Base-by-base conservation (phyloP, 2,888 invertebrate species). In the Marronus borbonicus region DNA sequence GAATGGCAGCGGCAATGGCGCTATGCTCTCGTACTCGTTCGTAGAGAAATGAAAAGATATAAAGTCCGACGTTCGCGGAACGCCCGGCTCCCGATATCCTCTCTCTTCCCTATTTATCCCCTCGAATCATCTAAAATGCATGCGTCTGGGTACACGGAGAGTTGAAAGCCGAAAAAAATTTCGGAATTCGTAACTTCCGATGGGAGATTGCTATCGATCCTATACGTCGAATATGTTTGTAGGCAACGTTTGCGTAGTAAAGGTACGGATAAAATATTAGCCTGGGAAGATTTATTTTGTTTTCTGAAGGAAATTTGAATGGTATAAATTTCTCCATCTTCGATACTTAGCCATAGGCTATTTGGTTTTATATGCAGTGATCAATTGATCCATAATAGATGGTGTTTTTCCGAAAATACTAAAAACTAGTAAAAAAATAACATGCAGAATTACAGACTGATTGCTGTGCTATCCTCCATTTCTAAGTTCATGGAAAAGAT, bases 61-160 rank as follows among this genome's bases (percentile, higher is more conserved):
- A 60, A 60, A 60, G 60, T 60, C 60, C 28, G 60, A 60, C 60
- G 10, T 60, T 5, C 50, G n/a, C 55, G 7, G 55, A 5, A 55
- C 55, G 55, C 14, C 17, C 12, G 60, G 12, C 28, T 10, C 44
- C 28, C 66, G 20, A 66, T 24, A 28, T 28, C 10, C 7, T 28
- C 17, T n/a, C 55, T 4, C n/a, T 55, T 17, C 5, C 55, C 14
- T 36, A n/a, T n/a, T 66, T 66, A 36, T 64, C 20, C 20, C 44
- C 66, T 39, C 10, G 44, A 20, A 66, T 44, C 66, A 66, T 66
- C 39, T 44, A 66, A 66, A 66, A 66, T 66, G 66, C 44, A 66
- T 66, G 66, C 28, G 44, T n/a, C 44, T 2, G 12, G 31, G 44
- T 8, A 44, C 8, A 44, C 8, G 44, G 12, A 44, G 44, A 8